Percentiles rank a stretch among this genome's conserved stretches.
phyloP scores from a whole-genome alignment of 2,113 vertebrate genomes.

The Pheucticus melanocephalus region DNA sequence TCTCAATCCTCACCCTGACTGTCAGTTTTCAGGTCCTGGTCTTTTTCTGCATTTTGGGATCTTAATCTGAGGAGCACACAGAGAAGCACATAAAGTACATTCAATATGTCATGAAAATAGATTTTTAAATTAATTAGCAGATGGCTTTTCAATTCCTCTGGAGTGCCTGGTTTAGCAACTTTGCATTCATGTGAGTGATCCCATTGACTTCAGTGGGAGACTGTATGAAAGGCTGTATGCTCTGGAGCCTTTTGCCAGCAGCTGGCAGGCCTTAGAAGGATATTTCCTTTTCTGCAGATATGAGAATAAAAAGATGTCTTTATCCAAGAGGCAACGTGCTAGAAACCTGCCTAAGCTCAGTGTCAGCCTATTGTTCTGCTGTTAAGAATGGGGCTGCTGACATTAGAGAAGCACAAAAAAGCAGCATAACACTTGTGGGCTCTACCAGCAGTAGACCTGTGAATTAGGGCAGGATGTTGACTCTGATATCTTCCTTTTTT shows the following conservation, averaged over 20 bases:
- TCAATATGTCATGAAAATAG: slow-evolving; percentile 17
- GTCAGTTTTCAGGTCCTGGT: not conserved
- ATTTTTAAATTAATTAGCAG: slow-evolving; percentile 49
- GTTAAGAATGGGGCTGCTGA: slow-evolving; percentile 17
- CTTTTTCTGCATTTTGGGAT: not conserved
- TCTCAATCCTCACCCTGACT: not conserved
- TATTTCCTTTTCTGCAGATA: slow-evolving; percentile 8
- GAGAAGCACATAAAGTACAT: not conserved
- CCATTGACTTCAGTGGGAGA: slow-evolving; percentile 7
- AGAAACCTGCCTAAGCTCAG: not conserved
- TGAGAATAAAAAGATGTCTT: not conserved
- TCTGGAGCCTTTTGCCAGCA: not conserved
- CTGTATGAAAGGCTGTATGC: not conserved
- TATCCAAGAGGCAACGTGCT: not conserved
- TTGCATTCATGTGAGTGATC: slow-evolving; percentile 5
- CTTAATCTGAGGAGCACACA: not conserved
- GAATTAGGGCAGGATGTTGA: slow-evolving; percentile 38
- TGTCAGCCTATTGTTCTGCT: slow-evolving; percentile 11
- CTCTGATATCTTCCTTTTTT: not conserved
- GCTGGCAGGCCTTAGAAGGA: slow-evolving; percentile 24
- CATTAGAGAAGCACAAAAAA: not conserved
- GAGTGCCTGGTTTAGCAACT: slow-evolving; percentile 12
- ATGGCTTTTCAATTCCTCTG: slow-evolving; percentile 16
- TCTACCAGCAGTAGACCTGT: not conserved
- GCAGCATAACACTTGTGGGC: not conserved